Evolutionary conservation across 2,113 vertebrate genomes (phyloP).

Genomic region (Microtus ochrogaster): DNA sequence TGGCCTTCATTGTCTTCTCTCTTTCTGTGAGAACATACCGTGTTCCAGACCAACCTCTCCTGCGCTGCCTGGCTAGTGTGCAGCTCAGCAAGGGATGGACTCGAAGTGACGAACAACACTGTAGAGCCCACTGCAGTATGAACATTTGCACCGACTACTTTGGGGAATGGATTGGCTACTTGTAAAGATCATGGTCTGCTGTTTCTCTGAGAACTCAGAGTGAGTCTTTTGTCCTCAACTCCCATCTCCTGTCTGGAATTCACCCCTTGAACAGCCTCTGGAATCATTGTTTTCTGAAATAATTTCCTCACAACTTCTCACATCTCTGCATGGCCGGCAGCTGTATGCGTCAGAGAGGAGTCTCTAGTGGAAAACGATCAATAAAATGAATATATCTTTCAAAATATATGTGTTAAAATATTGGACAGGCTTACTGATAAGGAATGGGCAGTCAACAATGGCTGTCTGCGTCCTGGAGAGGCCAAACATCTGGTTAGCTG

Average conservation of each 20-base stretch:
- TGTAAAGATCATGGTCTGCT: conserved; percentile 17
- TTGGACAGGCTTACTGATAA: neutral
- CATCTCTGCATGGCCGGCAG: neutral
- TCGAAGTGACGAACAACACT: neutral
- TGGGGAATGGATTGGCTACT: neutral
- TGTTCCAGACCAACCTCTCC: neutral
- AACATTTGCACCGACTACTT: neutral
- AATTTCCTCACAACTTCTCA: conserved; percentile 3
- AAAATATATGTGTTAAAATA: neutral
- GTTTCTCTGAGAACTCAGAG: conserved; percentile 43
- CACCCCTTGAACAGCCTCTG: neutral
- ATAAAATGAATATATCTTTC: neutral
- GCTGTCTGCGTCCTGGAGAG: neutral
- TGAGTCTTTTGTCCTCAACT: conserved; percentile 15
- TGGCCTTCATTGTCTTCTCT: neutral
- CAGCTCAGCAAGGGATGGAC: neutral
- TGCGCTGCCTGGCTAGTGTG: neutral
- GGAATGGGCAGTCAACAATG: neutral
- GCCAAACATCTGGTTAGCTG: neutral
- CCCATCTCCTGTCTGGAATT: conserved; percentile 39
- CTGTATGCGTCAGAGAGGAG: neutral
- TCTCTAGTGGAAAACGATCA: neutral
- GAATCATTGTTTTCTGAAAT: conserved; percentile 55
- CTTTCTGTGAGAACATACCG: neutral
- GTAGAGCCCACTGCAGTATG: conserved; percentile 2